A percentile compares a stretch with the other conserved stretches of the same genome.
phyloP scores from a whole-genome alignment of 2,797 vertebrate species.

The Thaleichthys pacificus region DNA sequence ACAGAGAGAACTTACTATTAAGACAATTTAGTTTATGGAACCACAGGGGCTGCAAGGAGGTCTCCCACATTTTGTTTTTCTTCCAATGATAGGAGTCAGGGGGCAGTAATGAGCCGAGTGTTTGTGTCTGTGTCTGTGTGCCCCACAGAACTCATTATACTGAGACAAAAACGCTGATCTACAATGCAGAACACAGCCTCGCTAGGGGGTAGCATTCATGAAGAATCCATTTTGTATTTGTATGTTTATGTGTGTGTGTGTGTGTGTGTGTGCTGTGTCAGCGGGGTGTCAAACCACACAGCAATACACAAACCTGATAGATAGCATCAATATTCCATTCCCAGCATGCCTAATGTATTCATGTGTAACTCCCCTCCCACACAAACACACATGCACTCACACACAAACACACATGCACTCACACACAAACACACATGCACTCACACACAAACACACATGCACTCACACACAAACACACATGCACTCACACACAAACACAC shows the following conservation, averaged over 20 bases:
- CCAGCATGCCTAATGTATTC: conserved; percentile 46
- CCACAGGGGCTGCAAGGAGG: neutral
- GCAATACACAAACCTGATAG: neutral
- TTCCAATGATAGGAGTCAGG: conserved; percentile 41
- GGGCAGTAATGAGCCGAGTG: conserved; percentile 16
- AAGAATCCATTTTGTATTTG: neutral
- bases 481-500: neutral
- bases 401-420: neutral
- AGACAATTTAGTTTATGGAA: conserved; percentile 36
- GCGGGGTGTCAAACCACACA: neutral
- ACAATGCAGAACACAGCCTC: conserved; percentile 29
- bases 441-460: neutral
- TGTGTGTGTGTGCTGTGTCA: conserved; percentile 6
- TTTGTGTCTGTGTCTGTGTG: conserved; percentile 26
- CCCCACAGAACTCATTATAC: conserved; percentile 26
- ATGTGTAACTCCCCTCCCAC: neutral
- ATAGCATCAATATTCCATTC: conserved; percentile 3
- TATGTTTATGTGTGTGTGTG: conserved; percentile 2
- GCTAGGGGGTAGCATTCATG: neutral
- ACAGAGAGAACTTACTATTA: conserved; percentile 45
- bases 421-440: neutral
- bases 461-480: neutral
- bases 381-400: neutral
- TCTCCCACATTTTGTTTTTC: neutral
- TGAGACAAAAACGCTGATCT: conserved; percentile 42